Evolutionary conservation across 2,888 invertebrate genomes (phyloP), one percentile per base, ranked within the genome.

Genomic region (Hypomecis atomaria): DNA sequence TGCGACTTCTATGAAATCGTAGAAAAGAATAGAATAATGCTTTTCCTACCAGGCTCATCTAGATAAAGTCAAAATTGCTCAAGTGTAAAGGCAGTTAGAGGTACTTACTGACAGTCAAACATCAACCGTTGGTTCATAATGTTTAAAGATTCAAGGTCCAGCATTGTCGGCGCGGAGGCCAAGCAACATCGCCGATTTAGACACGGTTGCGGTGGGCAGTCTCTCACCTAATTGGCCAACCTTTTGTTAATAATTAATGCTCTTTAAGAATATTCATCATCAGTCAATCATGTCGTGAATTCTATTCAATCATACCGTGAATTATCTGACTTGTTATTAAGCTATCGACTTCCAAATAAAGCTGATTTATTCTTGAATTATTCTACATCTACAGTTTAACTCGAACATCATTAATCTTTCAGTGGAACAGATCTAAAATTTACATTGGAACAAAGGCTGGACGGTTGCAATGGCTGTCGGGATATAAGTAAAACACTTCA

Each of bases 111-210:
- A 60, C 57, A 58, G 56, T 52, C 56, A 52, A 52, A 65, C 52
- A 57, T 60, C 42, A 57, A 56, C 45, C 47, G 60, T 60, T 49
- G 37, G 53, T 65, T 65, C 53, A 58, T 57, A 65, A 60, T 65
- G 45, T 57, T 65, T 50, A 65, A 79, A 83, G 57, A 65, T 68
- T 72, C 75, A 75, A 75, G 75, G 75, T 72, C 69, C 70, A 62
- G 68, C 62, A 71, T 75, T 75, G 75, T 73, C 67, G 71, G 71
- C 40, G 58, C 60, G 65, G 75, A 75, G 73, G 71, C 71, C 72
- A 60, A 37, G 65, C 65, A 62, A 67, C 71, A 73, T 71, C 67
- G 71, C 70, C 58, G 64, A 69, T 72, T 71, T 72, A 67, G 70
- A 69, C 71, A 66, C 71, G 57, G 62, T 59, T 61, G 55, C 64